A percentile compares a stretch with the other conserved stretches of the same genome.
phyloP scores from a whole-genome alignment of 2,797 vertebrate species.

The Rhabdophis nuchalis region DNA sequence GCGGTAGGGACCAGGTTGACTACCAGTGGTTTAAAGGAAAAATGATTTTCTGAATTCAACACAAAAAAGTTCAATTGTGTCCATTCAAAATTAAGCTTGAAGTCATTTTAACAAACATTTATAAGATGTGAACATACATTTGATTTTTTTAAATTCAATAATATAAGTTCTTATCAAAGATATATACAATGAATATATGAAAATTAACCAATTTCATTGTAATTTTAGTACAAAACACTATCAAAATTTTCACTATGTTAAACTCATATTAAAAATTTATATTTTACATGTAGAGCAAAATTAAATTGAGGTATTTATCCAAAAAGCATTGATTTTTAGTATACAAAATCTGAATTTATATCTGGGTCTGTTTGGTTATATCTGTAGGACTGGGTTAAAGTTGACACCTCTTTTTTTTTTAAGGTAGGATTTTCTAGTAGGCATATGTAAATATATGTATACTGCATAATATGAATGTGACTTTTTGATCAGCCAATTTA shows the following conservation, averaged over 20 bases:
- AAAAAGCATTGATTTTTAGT: not conserved
- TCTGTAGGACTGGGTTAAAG: not conserved
- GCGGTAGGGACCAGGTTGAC: too few relatives aligned
- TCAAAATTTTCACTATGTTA: not conserved
- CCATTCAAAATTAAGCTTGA: not conserved
- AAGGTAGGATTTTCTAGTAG: not conserved
- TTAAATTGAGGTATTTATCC: not conserved
- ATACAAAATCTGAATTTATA: not conserved
- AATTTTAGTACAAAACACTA: too few relatives aligned
- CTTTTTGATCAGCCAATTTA: too few relatives aligned
- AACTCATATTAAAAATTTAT: not conserved
- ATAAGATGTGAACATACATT: conserved; percentile 13
- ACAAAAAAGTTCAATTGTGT: not conserved
- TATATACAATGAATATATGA: conserved; percentile 23
- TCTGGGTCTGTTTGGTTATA: not conserved
- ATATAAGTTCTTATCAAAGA: conserved; percentile 36
- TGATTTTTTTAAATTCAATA: conserved; percentile 17
- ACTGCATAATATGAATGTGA: too few relatives aligned
- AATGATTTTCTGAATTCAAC: not conserved
- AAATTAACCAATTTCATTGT: too few relatives aligned
- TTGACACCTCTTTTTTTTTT: not conserved
- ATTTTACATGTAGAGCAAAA: not conserved
- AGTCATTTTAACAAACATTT: not conserved
- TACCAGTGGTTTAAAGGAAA: conserved; percentile 16
- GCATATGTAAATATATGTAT: not conserved